Conservation (phyloP, 64 coral and sea anemone genomes). For the Montipora sp. region DNA sequence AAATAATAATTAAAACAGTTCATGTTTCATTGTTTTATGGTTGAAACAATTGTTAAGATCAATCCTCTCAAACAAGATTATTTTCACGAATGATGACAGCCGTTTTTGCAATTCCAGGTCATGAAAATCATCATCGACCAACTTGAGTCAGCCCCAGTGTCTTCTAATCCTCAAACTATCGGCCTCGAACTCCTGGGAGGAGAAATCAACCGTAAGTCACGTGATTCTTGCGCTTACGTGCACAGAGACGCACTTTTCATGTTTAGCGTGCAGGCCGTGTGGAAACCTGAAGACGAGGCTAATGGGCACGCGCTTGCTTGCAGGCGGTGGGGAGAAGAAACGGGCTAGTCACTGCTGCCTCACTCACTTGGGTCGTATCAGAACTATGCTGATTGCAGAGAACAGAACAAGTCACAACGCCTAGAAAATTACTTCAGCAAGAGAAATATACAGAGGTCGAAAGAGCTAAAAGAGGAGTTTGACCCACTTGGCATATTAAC, state of each 20-base stretch:
- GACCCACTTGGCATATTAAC: constrained; percentile 21
- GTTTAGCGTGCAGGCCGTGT: constrained; percentile 28
- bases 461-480: neutral
- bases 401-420: neutral
- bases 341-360: constrained; percentile 18
- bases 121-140: constrained; percentile 19
- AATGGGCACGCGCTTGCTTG: neutral
- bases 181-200: constrained; percentile 21
- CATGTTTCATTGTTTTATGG: too few relatives aligned
- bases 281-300: constrained; percentile 29
- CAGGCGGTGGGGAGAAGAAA: constrained; percentile 4
- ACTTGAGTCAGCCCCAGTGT: constrained; percentile 1
- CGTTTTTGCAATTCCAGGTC: neutral
- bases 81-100: too few relatives aligned
- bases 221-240: constrained; percentile 16
- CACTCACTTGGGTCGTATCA: constrained; percentile 30
- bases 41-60: too few relatives aligned
- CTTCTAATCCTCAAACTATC: neutral
- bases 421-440: constrained; percentile 35
- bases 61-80: too few relatives aligned
- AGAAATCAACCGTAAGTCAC: constrained; percentile 30
- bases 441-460: neutral
- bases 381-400: constrained; percentile 26
- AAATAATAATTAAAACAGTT: too few relatives aligned
- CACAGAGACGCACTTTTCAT: constrained; percentile 17